phyloP scores from a whole-genome alignment of 2,888 invertebrate genomes.

The Mantis religiosa region DNA sequence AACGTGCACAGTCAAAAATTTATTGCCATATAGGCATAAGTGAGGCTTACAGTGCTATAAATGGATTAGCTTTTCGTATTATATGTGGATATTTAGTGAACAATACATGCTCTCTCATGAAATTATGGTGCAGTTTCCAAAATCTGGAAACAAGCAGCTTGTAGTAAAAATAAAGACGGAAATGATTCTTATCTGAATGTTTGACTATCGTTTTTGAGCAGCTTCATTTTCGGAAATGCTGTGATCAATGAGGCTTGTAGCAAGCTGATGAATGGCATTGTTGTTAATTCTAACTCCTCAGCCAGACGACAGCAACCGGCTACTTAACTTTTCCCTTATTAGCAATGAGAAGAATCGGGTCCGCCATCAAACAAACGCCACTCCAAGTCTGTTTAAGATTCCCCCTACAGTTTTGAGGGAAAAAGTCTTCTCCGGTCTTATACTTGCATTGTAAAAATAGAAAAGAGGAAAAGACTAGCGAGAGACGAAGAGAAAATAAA shows the following conservation, averaged over 20 bases:
- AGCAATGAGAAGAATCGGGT: neutral
- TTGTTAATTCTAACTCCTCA: neutral
- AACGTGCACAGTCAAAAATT: too few species aligned
- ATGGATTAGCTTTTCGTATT: too few species aligned
- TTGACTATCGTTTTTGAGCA: neutral
- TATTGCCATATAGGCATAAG: too few species aligned
- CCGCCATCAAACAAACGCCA: neutral
- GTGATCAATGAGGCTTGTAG: neutral
- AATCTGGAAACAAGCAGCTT: too few species aligned
- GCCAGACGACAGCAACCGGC: neutral
- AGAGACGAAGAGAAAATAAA: neutral
- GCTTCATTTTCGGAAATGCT: neutral
- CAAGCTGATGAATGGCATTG: neutral
- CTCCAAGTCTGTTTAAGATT: neutral
- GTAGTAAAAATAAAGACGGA: too few species aligned
- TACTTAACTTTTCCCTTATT: neutral
- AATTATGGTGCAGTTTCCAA: too few species aligned
- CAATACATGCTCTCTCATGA: too few species aligned
- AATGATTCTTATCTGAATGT: neutral
- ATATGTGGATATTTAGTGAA: too few species aligned
- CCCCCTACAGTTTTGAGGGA: neutral
- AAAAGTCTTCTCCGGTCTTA: neutral
- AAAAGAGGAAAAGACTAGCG: neutral
- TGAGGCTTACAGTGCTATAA: too few species aligned
- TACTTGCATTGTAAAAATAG: conserved; percentile 18